These are phyloP conservation scores for Epirrhoe tristata DNA, from an alignment of 2,888 invertebrate genomes.

Conservation along the genomic window DNA sequence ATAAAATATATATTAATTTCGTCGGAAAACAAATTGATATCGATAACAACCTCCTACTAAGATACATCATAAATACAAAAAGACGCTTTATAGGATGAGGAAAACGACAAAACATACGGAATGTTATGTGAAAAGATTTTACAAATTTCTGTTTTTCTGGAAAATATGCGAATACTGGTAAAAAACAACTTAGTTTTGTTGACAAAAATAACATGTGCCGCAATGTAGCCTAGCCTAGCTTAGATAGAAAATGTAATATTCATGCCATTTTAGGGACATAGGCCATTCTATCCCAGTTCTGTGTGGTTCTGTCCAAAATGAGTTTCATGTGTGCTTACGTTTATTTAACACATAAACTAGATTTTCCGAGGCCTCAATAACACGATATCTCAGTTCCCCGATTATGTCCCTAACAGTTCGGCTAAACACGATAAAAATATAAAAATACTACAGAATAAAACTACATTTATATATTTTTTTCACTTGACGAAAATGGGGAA, in stretches of 20 bases:
- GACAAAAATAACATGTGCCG: neutral
- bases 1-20: no score
- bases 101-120: no score
- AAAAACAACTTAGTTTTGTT: neutral
- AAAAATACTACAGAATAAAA: neutral
- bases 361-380: constrained; percentile 5
- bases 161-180: neutral
- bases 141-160: neutral
- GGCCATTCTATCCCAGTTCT: neutral
- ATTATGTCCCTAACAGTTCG: neutral
- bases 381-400: neutral
- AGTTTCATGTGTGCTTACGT: constrained; percentile 7
- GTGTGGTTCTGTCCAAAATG: constrained; percentile 4
- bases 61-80: no score
- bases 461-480: no score
- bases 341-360: constrained; percentile 8
- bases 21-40: no score
- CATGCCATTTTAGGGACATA: constrained; percentile 8
- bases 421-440: neutral
- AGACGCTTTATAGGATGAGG: no score
- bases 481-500: no score
- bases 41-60: no score
- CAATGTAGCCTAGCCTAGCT: neutral
- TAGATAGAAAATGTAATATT: constrained; percentile 12
- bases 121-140: neutral